A percentile compares a stretch with the other conserved stretches of the same genome.
These are phyloP conservation scores for Ammodramus savannarum DNA, from an alignment of 2,113 vertebrate genomes.

Conservation along the genomic window DNA sequence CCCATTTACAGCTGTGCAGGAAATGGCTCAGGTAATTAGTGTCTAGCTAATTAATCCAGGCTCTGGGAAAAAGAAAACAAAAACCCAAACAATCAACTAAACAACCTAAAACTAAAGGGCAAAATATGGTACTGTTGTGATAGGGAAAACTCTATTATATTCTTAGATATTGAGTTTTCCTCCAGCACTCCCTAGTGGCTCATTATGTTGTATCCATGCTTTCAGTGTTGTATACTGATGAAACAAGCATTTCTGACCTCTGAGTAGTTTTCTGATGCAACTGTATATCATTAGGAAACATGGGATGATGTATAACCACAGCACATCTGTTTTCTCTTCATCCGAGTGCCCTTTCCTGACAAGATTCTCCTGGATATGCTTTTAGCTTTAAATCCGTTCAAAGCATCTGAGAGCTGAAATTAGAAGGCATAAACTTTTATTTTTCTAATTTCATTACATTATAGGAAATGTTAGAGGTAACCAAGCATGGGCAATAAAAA, in stretches of 20 bases:
- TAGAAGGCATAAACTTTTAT: not conserved
- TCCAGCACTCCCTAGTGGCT: slow-evolving; percentile 30
- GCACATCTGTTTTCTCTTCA: not conserved
- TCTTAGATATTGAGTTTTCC: not conserved
- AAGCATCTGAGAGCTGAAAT: not conserved
- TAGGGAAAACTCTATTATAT: not conserved
- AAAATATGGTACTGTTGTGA: not conserved
- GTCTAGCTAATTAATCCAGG: slow-evolving; percentile 23
- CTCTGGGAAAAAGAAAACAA: not conserved
- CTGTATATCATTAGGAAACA: not conserved
- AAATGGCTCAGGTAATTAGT: slow-evolving; percentile 36
- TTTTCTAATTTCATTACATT: not conserved
- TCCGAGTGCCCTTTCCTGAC: not conserved
- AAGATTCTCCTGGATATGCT: not conserved
- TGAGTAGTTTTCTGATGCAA: not conserved
- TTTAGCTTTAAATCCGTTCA: not conserved
- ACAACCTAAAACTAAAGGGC: not conserved
- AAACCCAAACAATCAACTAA: not conserved
- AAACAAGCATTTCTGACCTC: not conserved
- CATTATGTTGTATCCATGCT: not conserved
- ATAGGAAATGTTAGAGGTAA: not conserved
- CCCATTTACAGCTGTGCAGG: not conserved
- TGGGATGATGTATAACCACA: not conserved
- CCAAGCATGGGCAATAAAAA: not conserved
- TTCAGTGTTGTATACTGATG: not conserved